Conservation (phyloP, 1,140 invertebrate genomes). For the Tetramorium parvispinum region DNA sequence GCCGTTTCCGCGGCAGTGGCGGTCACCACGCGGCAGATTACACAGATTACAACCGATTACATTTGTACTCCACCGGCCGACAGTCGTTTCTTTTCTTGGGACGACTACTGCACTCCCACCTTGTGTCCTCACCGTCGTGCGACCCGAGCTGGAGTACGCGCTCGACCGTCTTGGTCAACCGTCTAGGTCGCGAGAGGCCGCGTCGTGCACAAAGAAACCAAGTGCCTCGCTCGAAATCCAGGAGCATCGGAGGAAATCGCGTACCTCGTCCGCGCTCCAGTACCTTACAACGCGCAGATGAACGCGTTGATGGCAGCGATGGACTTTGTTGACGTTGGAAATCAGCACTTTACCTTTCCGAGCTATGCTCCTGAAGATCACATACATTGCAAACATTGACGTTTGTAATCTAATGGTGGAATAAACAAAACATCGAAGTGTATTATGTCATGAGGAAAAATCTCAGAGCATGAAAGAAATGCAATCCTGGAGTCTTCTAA, state of each 20-base stretch:
- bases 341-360: background rate
- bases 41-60: constrained; percentile 67
- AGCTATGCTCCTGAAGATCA: background rate
- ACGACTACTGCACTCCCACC: constrained; percentile 26
- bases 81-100: constrained; percentile 50
- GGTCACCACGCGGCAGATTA: constrained; percentile 81
- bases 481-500: background rate
- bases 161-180: constrained; percentile 3
- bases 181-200: constrained; percentile 2
- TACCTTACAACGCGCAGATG: background rate
- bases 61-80: constrained; percentile 26
- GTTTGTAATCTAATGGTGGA: background rate
- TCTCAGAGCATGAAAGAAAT: background rate
- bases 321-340: background rate
- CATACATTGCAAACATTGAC: background rate
- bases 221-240: background rate
- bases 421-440: background rate
- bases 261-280: background rate
- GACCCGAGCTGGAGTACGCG: constrained; percentile 13
- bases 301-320: background rate
- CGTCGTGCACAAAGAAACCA: background rate
- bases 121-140: constrained; percentile 31
- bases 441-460: background rate
- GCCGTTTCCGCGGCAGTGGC: constrained; percentile 84
- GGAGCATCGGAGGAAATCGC: too few relatives aligned